Evolutionary conservation across 2,797 vertebrate genomes (phyloP).

Genomic region (Poecilia wingei): DNA sequence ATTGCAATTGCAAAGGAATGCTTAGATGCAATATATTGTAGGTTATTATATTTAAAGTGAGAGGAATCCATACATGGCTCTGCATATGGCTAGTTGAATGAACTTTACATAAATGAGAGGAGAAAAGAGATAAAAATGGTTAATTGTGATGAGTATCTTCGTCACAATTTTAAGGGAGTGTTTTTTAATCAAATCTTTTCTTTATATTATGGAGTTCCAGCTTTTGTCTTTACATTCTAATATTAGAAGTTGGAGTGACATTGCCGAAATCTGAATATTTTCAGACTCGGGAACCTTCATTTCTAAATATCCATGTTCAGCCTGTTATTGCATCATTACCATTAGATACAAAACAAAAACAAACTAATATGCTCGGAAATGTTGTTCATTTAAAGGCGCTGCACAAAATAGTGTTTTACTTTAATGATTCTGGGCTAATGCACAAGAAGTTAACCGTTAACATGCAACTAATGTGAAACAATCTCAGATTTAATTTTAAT

Average conservation of each 20-base stretch:
- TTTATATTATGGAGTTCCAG: neutral
- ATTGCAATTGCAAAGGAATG: neutral
- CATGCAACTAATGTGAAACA: neutral
- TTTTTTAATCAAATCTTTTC: neutral
- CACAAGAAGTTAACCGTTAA: neutral
- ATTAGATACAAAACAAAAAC: neutral
- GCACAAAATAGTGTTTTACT: constrained; percentile 3
- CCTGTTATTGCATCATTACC: neutral
- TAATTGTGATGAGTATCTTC: neutral
- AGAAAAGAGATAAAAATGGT: neutral
- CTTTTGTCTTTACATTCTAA: neutral
- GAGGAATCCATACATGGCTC: neutral
- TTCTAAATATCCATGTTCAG: neutral
- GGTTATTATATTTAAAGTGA: neutral
- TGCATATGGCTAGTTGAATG: neutral
- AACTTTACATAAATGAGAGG: neutral
- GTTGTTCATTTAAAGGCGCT: neutral
- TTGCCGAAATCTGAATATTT: neutral
- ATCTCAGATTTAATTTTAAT: neutral
- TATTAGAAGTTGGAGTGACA: neutral
- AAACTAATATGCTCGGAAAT: neutral
- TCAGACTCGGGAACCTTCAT: neutral
- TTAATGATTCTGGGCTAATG: neutral
- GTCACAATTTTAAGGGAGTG: neutral
- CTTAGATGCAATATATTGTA: neutral